Evolutionary conservation across 53 echinoderm and acorn worm species (phyloP), one percentile per base, ranked within the genome.

Genomic region (Paracentrotus lividus): DNA sequence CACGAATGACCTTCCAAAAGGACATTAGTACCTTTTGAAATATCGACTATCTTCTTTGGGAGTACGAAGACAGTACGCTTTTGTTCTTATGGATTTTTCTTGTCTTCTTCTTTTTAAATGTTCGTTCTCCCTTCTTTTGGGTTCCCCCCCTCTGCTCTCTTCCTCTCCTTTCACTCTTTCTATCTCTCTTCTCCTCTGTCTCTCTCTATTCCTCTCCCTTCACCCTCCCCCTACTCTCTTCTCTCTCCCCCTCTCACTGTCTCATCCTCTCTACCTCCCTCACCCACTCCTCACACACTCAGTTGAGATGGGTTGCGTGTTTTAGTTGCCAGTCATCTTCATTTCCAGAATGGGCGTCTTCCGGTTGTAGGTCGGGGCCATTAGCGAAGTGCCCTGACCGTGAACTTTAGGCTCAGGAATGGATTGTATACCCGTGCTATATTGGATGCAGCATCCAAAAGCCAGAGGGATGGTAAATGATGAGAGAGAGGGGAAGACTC

Each of bases 271-370:
- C 54, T 54, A 4, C 23, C 16, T 81, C 81, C 52, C 52, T 52
- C 52, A 52, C 4, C 52, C 10, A 12, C 23, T 32, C n/a, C 26
- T 43, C 24, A 21, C 34, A 42, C 85, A 49, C 27, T 85, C 85
- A 27, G 52, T n/a, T 49, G 85, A 49, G 85, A 85, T 85, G 51
- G 49, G 29, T 20, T n/a, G 4, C 85, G 85, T 85, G 85, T 85
- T 52, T 47, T 47, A 85, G 85, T n/a, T 85, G 52, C 29, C 14
- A 52, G 85, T 20, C 49, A 85, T 85, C 85, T 85, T 85, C 47
- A 85, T 85, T 85, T 85, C 49, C 26, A 26, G 85, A 85, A 85
- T 85, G 85, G 85, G 32, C 51, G 29, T 12, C 85, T 85, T 85
- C 85, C 85, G 85, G 85, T 52, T 85, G 3, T 4, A 26, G 85